phyloP scores from a whole-genome alignment of 2,113 vertebrate species.

The Hoplias malabaricus region DNA sequence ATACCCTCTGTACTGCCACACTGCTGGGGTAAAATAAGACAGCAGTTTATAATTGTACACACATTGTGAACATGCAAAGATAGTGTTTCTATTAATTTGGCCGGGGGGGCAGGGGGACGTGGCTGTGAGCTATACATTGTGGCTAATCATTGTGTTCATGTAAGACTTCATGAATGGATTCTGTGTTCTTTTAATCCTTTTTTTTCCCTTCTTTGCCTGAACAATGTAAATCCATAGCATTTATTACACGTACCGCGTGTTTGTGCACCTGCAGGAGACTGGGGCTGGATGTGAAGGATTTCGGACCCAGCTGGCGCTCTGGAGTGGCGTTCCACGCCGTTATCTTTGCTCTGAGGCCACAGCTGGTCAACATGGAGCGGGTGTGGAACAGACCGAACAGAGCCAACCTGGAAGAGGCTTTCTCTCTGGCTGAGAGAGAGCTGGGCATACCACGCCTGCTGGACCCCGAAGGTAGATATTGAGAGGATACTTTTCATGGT shows the following conservation, averaged over 20 bases:
- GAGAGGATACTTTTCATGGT: background rate
- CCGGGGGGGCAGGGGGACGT: no score
- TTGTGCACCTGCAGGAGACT: constrained; percentile 69
- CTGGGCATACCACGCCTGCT: constrained; percentile 91
- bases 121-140: background rate
- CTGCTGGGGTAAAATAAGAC: no score
- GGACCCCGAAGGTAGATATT: constrained; percentile 86
- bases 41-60: no score
- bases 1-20: no score
- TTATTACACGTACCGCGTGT: background rate
- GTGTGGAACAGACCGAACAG: constrained; percentile 80
- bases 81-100: no score
- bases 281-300: constrained; percentile 92
- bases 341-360: constrained; percentile 88
- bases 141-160: background rate
- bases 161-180: background rate
- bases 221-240: constrained; percentile 5
- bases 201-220: constrained; percentile 8
- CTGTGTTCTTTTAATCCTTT: constrained; percentile 1
- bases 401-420: constrained; percentile 92
- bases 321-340: constrained; percentile 91
- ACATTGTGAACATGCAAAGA: no score
- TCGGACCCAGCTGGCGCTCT: constrained; percentile 91
- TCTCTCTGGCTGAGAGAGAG: constrained; percentile 86
- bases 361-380: constrained; percentile 88